phyloP scores from a whole-genome alignment of 2,888 invertebrate genomes.

The Latheticus oryzae region DNA sequence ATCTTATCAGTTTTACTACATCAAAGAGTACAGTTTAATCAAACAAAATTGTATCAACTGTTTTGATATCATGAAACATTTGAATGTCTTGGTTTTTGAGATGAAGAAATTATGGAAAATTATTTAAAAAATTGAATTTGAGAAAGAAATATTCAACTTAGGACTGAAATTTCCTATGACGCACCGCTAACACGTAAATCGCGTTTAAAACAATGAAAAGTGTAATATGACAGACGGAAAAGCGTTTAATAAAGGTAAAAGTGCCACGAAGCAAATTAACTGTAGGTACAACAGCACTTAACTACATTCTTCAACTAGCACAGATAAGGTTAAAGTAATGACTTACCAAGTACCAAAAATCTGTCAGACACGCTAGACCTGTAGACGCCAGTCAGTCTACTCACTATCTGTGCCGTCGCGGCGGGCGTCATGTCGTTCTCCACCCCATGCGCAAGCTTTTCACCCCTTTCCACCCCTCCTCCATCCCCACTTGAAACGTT shows the following conservation, averaged over 20 bases:
- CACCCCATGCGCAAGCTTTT: slow-evolving; percentile 69
- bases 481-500: slow-evolving; percentile 60
- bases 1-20: slow-evolving; percentile 26
- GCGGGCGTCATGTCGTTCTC: slow-evolving; percentile 75
- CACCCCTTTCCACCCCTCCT: slow-evolving; percentile 61
- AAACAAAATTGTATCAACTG: not conserved
- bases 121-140: too few relatives aligned
- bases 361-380: slow-evolving; percentile 60
- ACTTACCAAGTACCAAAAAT: slow-evolving; percentile 55
- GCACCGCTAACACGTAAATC: too few relatives aligned
- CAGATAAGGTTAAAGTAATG: slow-evolving; percentile 49
- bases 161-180: too few relatives aligned
- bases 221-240: too few relatives aligned
- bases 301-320: slow-evolving; percentile 32
- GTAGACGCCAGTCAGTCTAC: slow-evolving; percentile 67
- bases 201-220: too few relatives aligned
- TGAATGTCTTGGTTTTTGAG: too few relatives aligned
- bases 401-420: slow-evolving; percentile 69
- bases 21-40: not conserved
- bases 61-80: too few relatives aligned
- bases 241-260: slow-evolving; percentile 4
- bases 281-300: too few relatives aligned
- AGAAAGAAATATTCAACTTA: too few relatives aligned
- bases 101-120: too few relatives aligned
- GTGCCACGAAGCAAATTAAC: too few relatives aligned